Conservation (phyloP, 1,140 invertebrate genomes). For the Drosophila gunungcola region DNA sequence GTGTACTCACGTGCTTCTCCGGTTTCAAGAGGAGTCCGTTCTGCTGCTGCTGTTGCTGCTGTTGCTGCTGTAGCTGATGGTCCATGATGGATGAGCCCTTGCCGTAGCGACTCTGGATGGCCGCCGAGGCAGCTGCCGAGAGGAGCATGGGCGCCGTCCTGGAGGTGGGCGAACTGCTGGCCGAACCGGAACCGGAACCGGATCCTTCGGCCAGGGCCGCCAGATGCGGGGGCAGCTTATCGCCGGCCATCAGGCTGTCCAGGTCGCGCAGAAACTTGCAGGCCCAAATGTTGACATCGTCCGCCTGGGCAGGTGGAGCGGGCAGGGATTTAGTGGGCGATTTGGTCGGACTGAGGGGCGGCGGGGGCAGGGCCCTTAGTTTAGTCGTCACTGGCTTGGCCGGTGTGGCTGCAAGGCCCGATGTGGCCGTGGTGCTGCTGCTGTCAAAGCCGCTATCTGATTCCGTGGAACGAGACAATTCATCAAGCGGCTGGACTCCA, state of each 20-base stretch:
- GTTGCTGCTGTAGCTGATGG: conserved; percentile 48
- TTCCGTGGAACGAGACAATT: conserved; percentile 82
- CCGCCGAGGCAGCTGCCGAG: conserved; percentile 74
- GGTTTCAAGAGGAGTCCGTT: conserved; percentile 81
- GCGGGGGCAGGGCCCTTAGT: conserved; percentile 71
- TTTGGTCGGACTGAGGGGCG: conserved; percentile 51
- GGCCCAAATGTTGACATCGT: conserved; percentile 84
- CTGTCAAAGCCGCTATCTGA: conserved; percentile 83
- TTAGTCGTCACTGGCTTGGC: conserved; percentile 71
- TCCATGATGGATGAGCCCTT: conserved; percentile 40
- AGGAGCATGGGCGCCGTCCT: conserved; percentile 73
- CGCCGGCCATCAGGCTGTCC: conserved; percentile 81
- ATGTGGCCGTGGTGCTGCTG: conserved; percentile 64
- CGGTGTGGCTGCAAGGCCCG: conserved; percentile 16
- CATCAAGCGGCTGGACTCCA: conserved; percentile 64
- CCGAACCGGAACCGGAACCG: conserved; percentile 28
- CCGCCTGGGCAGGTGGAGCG: conserved; percentile 20
- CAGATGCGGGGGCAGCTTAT: conserved; percentile 66
- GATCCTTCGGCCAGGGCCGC: conserved; percentile 38
- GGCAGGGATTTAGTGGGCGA: not conserved
- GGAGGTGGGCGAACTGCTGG: conserved; percentile 65
- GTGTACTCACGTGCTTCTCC: conserved; percentile 83
- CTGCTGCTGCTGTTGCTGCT: conserved; percentile 61
- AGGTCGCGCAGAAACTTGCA: conserved; percentile 83
- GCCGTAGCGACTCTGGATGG: conserved; percentile 72